A percentile compares a stretch with the other conserved stretches of the same genome.
These are phyloP conservation scores for Drosophila mulleri DNA, from an alignment of 2,888 invertebrate genomes.

Conservation along the genomic window DNA sequence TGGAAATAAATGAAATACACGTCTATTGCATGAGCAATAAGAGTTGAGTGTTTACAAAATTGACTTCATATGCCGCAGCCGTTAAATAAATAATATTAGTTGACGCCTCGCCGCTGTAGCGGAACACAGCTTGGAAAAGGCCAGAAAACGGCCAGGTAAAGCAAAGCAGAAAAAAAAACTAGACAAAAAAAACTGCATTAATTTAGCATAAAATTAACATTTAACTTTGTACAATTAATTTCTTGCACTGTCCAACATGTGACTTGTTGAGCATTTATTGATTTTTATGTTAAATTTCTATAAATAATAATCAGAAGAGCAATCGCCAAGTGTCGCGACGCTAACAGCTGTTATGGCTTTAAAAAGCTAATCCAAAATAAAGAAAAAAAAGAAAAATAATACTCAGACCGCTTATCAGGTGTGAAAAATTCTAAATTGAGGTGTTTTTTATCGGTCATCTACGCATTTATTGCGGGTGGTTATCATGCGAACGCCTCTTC, in stretches of 20 bases:
- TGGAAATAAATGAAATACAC: constrained; percentile 2
- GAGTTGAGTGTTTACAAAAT: not conserved
- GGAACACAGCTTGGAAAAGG: constrained; percentile 41
- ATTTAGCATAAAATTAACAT: constrained; percentile 20
- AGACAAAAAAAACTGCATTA: constrained; percentile 26
- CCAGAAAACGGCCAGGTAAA: constrained; percentile 34
- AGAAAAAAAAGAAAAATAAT: not conserved
- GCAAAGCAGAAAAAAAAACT: not conserved
- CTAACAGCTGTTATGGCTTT: constrained; percentile 24
- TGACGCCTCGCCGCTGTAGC: constrained; percentile 18
- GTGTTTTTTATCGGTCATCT: constrained; percentile 34
- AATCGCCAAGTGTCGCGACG: not conserved
- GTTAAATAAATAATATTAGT: not conserved
- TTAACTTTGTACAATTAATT: not conserved
- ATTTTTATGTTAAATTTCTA: constrained; percentile 17
- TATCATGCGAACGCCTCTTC: constrained; percentile 15
- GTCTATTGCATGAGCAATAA: constrained; percentile 4
- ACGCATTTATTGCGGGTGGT: constrained; percentile 27
- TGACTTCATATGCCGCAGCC: not conserved
- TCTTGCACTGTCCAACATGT: not conserved
- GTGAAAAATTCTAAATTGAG: constrained; percentile 16
- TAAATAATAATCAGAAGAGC: not conserved
- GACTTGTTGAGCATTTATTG: constrained; percentile 44
- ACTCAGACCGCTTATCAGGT: not conserved
- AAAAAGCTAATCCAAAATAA: constrained; percentile 1